phyloP scores from a whole-genome alignment of 2,113 vertebrate species.

The Bubo bubo region DNA sequence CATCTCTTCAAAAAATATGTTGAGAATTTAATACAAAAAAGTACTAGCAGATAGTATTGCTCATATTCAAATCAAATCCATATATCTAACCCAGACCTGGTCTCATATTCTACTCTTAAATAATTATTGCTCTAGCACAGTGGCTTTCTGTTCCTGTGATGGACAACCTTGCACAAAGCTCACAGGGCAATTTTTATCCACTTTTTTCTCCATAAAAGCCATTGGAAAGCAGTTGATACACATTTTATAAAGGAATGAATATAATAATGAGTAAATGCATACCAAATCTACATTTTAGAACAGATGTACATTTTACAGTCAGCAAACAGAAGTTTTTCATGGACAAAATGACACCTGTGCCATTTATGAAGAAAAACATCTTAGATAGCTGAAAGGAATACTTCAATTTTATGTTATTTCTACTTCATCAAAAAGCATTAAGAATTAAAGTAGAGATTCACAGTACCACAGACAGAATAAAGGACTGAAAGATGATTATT shows the following conservation, averaged over 20 bases:
- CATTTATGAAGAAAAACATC: background rate
- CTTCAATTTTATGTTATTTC: slow-evolving; percentile 33
- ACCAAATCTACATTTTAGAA: slow-evolving; percentile 39
- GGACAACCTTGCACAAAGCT: background rate
- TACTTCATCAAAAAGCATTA: slow-evolving; percentile 41
- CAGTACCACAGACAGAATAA: slow-evolving; percentile 44
- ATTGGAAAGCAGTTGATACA: background rate
- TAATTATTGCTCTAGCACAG: background rate
- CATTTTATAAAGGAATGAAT: no score
- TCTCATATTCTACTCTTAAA: background rate
- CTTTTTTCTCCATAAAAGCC: background rate
- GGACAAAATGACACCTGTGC: slow-evolving; percentile 26
- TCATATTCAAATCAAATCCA: background rate
- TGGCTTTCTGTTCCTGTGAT: background rate
- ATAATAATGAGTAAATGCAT: background rate
- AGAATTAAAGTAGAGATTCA: slow-evolving; percentile 63
- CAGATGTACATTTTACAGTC: background rate
- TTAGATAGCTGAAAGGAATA: background rate
- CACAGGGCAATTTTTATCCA: background rate
- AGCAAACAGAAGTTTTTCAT: slow-evolving; percentile 27
- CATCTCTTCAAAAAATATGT: background rate
- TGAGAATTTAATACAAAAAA: background rate
- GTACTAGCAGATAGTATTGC: background rate
- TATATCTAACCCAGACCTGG: background rate
- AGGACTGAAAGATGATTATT: slow-evolving; percentile 68